Evolutionary conservation across 2,113 vertebrate species (phyloP).

Genomic region (Morone chrysops): DNA sequence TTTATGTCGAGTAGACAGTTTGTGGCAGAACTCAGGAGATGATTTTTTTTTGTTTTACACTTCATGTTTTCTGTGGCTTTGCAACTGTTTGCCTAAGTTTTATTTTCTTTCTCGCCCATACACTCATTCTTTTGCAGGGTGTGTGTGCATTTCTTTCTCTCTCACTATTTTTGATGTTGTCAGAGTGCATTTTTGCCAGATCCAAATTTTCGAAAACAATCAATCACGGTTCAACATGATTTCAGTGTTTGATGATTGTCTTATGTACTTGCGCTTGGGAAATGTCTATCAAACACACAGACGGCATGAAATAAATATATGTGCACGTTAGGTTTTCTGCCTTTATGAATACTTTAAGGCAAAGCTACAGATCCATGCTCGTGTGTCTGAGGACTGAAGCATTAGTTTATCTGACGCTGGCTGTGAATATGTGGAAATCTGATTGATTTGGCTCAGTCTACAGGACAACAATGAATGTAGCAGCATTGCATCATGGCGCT

Average conservation of each 20-base stretch:
- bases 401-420: constrained; percentile 32
- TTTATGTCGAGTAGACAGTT: constrained; percentile 47
- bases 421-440: constrained; percentile 36
- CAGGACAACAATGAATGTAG: constrained; percentile 29
- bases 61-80: not conserved
- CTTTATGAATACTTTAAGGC: constrained; percentile 53
- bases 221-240: constrained; percentile 12
- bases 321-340: constrained; percentile 25
- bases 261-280: constrained; percentile 2
- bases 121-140: not conserved
- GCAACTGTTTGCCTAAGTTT: constrained; percentile 1
- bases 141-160: not conserved
- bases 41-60: constrained; percentile 38
- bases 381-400: constrained; percentile 48
- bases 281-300: constrained; percentile 31
- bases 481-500: constrained; percentile 48
- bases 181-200: constrained; percentile 2
- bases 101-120: constrained; percentile 6
- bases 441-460: constrained; percentile 44
- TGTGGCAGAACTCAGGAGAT: constrained; percentile 36
- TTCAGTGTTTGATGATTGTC: constrained; percentile 51
- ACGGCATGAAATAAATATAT: constrained; percentile 51
- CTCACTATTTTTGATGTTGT: constrained; percentile 2
- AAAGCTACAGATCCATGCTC: constrained; percentile 24
- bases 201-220: constrained; percentile 12